phyloP scores from a whole-genome alignment of 2,797 vertebrate genomes.

The Clamator glandarius region DNA sequence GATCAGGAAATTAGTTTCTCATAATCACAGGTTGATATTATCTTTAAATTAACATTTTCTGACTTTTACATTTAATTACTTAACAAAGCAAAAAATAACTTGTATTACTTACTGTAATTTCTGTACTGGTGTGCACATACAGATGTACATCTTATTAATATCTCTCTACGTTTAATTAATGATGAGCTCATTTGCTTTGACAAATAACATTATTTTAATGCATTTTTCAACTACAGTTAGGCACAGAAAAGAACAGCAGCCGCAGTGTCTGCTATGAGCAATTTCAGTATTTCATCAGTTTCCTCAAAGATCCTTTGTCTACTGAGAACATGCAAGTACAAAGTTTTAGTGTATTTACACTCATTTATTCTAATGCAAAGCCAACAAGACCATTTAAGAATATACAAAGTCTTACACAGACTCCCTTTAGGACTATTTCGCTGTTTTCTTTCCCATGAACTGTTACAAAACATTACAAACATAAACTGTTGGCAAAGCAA shows the following conservation, averaged over 20 bases:
- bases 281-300: conserved; percentile 34
- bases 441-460: neutral
- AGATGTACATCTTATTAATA: neutral
- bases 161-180: neutral
- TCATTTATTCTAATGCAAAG: neutral
- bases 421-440: neutral
- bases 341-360: neutral
- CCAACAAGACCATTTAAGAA: neutral
- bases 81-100: conserved; percentile 29
- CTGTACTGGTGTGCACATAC: neutral
- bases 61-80: conserved; percentile 37
- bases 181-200: conserved; percentile 10
- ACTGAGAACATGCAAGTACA: neutral
- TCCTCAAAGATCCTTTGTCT: conserved; percentile 31
- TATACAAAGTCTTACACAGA: neutral
- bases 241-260: conserved; percentile 11
- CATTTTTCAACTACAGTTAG: neutral
- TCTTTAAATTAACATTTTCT: conserved; percentile 65
- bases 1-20: conserved; percentile 43
- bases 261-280: neutral
- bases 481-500: neutral
- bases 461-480: neutral
- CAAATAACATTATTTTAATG: conserved; percentile 8
- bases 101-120: conserved; percentile 20
- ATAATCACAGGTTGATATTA: conserved; percentile 24